These are phyloP conservation scores for Fabriciana adippe DNA, from an alignment of 2,888 invertebrate genomes.

Conservation along the genomic window DNA sequence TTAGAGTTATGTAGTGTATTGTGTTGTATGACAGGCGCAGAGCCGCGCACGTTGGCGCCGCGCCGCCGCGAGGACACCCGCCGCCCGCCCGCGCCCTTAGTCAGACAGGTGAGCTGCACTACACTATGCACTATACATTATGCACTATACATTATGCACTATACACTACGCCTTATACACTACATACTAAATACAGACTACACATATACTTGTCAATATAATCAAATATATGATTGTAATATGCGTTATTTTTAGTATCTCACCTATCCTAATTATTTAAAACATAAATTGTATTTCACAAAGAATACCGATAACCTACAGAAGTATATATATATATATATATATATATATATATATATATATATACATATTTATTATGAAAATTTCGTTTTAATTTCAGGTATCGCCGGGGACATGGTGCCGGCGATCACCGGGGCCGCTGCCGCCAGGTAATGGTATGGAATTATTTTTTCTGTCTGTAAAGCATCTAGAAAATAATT, in stretches of 20 bases:
- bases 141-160: too few species aligned
- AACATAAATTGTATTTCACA: too few species aligned
- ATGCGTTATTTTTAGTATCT: too few species aligned
- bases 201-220: too few species aligned
- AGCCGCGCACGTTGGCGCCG: constrained; percentile 30
- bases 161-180: background rate
- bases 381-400: constrained; percentile 47
- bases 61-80: constrained; percentile 32
- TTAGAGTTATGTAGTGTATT: too few species aligned
- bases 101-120: constrained; percentile 45
- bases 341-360: too few species aligned
- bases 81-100: constrained; percentile 49
- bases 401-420: constrained; percentile 70
- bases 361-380: background rate
- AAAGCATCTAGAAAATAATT: background rate
- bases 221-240: too few species aligned
- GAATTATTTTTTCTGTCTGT: background rate
- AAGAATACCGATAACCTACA: too few species aligned
- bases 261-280: too few species aligned
- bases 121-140: too few species aligned
- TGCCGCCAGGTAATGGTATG: constrained; percentile 59
- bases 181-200: too few species aligned
- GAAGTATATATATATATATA: too few species aligned
- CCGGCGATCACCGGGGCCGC: constrained; percentile 64
- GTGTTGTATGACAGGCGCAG: background rate